Evolutionary conservation across 2,113 vertebrate genomes (phyloP).

Genomic region (Hemicordylus capensis): DNA sequence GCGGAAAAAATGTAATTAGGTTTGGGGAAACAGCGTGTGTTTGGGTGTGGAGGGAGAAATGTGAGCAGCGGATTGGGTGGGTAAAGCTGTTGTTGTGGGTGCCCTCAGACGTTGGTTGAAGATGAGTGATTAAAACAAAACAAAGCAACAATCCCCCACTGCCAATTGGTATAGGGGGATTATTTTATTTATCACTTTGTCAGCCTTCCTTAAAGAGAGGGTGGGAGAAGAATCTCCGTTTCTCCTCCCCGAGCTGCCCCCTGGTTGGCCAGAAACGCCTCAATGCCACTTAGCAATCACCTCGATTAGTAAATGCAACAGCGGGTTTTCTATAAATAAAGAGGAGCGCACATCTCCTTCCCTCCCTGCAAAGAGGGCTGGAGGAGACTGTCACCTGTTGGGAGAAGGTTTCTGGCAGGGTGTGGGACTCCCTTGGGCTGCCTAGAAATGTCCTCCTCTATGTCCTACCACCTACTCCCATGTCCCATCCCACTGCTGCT

Average conservation of each 20-base stretch:
- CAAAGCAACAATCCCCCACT: conserved; percentile 31
- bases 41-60: background rate
- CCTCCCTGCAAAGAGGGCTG: conserved; percentile 5
- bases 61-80: conserved; percentile 13
- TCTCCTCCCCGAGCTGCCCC: conserved; percentile 47
- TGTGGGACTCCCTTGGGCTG: conserved; percentile 53
- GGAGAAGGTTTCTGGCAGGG: conserved; percentile 58
- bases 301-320: conserved; percentile 70
- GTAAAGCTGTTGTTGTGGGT: conserved; percentile 14
- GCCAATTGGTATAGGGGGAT: conserved; percentile 59
- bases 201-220: conserved; percentile 58
- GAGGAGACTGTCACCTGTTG: conserved; percentile 78
- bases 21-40: conserved; percentile 1
- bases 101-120: conserved; percentile 49
- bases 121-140: conserved; percentile 45
- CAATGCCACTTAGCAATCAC: conserved; percentile 72
- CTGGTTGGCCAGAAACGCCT: conserved; percentile 70
- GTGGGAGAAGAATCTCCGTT: conserved; percentile 42
- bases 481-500: no score
- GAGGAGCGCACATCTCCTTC: conserved; percentile 36
- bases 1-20: conserved; percentile 12
- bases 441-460: no score
- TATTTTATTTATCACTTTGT: conserved; percentile 66
- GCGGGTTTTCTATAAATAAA: conserved; percentile 45
- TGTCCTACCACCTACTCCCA: no score